A percentile compares a stretch with the other conserved stretches of the same genome.
Conservation (phyloP, 2,113 vertebrate genomes). For the Passer montanus region DNA sequence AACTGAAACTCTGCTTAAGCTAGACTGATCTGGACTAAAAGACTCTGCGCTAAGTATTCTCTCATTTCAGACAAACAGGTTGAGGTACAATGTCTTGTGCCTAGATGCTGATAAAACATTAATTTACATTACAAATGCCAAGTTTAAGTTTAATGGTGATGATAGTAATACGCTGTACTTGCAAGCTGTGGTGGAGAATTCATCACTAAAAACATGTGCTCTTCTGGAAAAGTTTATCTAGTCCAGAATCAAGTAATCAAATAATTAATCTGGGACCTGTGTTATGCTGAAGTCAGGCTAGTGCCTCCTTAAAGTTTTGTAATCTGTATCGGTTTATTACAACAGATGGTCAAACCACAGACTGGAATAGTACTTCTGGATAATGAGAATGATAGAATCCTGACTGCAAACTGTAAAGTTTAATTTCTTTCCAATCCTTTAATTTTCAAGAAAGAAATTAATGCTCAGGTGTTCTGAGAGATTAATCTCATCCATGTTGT, state of each 20-base stretch:
- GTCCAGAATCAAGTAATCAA: neutral
- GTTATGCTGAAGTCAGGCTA: neutral
- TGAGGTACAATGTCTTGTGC: neutral
- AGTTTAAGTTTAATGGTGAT: neutral
- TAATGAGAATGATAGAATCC: neutral
- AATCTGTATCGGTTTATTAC: neutral
- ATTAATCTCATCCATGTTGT: neutral
- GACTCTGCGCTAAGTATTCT: neutral
- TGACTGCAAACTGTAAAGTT: neutral
- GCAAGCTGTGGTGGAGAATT: neutral
- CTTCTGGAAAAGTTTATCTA: neutral
- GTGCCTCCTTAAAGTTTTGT: neutral
- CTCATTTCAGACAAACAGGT: neutral
- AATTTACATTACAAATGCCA: neutral
- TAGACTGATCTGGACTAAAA: neutral
- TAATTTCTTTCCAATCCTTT: neutral
- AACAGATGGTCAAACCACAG: neutral
- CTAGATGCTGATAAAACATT: neutral
- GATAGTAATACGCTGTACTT: neutral
- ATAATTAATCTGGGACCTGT: neutral
- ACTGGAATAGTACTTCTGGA: neutral
- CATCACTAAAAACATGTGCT: neutral
- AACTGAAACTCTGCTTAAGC: neutral
- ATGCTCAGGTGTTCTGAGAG: neutral
- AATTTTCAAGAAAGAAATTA: neutral